These are phyloP conservation scores for Leptodactylus fallax DNA, from an alignment of 2,797 vertebrate species.

Conservation along the genomic window DNA sequence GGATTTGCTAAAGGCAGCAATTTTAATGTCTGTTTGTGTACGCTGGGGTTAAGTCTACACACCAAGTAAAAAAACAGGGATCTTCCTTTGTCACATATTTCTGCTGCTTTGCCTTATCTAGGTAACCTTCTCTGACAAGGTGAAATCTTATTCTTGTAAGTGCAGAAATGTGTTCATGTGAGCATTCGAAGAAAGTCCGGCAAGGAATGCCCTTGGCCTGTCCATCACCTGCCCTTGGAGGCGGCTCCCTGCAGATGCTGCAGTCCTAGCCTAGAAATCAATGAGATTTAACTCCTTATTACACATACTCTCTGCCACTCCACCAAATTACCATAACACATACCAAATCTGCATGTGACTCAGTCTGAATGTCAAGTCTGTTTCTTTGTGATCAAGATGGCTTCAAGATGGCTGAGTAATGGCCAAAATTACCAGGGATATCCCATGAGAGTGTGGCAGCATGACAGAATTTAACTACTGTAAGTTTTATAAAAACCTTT, in stretches of 20 bases:
- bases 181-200: neutral
- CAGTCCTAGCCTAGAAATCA: constrained; percentile 14
- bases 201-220: constrained; percentile 8
- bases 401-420: too few relatives aligned
- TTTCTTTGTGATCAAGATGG: neutral
- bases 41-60: neutral
- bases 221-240: constrained; percentile 12
- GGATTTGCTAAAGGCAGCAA: neutral
- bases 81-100: neutral
- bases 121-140: neutral
- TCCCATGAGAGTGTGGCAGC: neutral
- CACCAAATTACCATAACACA: neutral
- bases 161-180: constrained; percentile 2
- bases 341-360: neutral
- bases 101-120: neutral
- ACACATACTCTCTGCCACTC: neutral
- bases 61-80: neutral
- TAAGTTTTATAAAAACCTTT: too few relatives aligned
- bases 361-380: neutral
- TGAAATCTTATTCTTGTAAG: neutral
- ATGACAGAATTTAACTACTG: too few relatives aligned
- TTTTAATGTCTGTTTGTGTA: too few relatives aligned
- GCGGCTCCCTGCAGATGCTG: neutral
- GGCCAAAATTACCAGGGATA: neutral
- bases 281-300: constrained; percentile 2